Conservation (phyloP, 2,797 vertebrate species). For the Perodicticus potto region DNA sequence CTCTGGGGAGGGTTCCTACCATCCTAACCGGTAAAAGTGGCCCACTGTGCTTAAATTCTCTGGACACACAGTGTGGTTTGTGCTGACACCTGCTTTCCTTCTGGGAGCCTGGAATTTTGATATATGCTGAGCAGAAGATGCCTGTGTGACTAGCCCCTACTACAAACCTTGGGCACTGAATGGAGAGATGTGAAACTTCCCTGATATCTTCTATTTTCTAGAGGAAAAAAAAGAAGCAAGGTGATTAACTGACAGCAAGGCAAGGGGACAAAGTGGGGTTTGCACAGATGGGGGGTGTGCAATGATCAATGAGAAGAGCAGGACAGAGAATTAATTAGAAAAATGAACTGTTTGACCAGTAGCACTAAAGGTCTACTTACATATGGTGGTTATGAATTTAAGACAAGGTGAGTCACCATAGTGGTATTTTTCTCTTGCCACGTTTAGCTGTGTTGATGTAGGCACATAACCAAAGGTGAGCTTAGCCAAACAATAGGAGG, state of each 20-base stretch:
- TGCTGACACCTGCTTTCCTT: neutral
- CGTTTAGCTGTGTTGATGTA: neutral
- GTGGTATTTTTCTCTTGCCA: conserved; percentile 5
- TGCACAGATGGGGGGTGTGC: neutral
- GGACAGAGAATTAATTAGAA: conserved; percentile 3
- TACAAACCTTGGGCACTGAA: neutral
- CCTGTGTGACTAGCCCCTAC: neutral
- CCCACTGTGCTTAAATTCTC: neutral
- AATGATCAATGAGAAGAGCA: neutral
- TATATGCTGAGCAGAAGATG: neutral
- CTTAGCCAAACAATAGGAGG: neutral
- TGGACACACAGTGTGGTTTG: neutral
- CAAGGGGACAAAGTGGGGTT: neutral
- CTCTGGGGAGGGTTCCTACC: neutral
- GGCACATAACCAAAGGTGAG: neutral
- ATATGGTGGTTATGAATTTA: neutral
- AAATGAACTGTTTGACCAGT: neutral
- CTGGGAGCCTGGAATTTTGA: neutral
- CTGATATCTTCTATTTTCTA: neutral
- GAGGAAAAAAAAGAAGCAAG: neutral
- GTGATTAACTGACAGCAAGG: neutral
- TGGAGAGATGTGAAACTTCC: neutral
- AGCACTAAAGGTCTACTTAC: neutral
- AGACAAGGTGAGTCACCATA: neutral
- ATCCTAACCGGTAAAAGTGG: neutral